Evolutionary conservation across 2,888 invertebrate genomes (phyloP), one percentile per base, ranked within the genome.

Genomic region (Cylindroiulus punctatus): DNA sequence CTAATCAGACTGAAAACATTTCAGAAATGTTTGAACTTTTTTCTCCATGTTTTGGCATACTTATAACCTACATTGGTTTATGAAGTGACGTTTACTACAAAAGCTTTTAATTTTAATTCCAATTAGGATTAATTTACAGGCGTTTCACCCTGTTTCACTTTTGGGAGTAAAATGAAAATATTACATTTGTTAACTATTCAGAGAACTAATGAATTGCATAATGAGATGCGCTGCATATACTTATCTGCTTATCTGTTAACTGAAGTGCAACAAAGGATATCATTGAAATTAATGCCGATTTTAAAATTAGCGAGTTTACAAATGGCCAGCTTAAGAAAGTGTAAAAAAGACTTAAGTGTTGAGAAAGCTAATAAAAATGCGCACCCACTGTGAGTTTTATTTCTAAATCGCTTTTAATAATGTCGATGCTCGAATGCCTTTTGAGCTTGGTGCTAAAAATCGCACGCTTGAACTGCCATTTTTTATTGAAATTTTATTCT

Each of bases 301-400:
- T 65, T 65, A n/a, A 65, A 65, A 65, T 65, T 65, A 26, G 65
- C 26, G 10, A 65, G 65, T 65, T 65, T 65, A 65, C 65, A 65
- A 65, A 65, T 65, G 22, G 65, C 65, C 65, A 22, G 65, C 26
- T 65, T 65, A 65, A 65, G 26, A 57, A 57, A 65, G n/a, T n/a
- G 57, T 57, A 57, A 57, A 57, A 57, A 57, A n/a, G n/a, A 22
- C 57, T 57, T 57, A 57, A 4, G 7, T 22, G 8, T 26, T 65
- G 10, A 26, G 26, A 65, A 26, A 65, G 65, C n/a, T 26, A 65
- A 65, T 65, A 65, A 65, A 65, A 65, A 65, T 12, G 65, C 65
- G 26, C 65, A 65, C 65, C 65, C 26, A 26, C 65, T 65, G 65
- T 1, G 65, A 65, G 65, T 65, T 65, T 65, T 65, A 65, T 65